Conservation (phyloP, 1,140 invertebrate genomes). For the Limonius californicus region DNA sequence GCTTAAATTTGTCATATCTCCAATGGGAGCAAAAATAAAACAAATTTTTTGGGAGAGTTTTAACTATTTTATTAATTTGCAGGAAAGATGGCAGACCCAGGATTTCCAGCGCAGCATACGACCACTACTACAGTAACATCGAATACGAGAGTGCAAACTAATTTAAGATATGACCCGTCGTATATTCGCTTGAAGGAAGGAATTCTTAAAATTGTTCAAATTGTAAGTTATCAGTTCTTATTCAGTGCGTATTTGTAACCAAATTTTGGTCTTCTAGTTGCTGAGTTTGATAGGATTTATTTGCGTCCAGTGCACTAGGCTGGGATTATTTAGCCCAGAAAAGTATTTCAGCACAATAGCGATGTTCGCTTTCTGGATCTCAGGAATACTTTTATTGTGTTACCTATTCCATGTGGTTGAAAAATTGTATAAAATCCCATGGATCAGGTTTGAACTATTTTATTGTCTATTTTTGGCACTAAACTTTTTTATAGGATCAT, state of each 20-base stretch:
- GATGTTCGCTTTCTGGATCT: constrained; percentile 83
- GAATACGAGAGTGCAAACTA: constrained; percentile 63
- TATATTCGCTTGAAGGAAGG: constrained; percentile 71
- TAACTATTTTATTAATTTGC: too few relatives aligned
- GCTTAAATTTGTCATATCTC: too few relatives aligned
- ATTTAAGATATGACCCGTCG: constrained; percentile 66
- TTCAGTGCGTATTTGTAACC: constrained; percentile 7
- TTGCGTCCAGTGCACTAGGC: constrained; percentile 62
- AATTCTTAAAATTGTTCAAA: constrained; percentile 71
- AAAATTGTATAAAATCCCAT: constrained; percentile 80
- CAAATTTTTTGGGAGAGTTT: too few relatives aligned
- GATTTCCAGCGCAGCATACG: constrained; percentile 64
- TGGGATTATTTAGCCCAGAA: constrained; percentile 50
- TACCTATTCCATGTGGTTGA: constrained; percentile 85
- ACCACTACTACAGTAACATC: constrained; percentile 65
- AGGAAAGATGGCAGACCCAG: constrained; percentile 61
- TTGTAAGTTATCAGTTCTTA: constrained; percentile 61
- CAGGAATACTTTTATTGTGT: constrained; percentile 71
- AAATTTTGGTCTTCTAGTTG: constrained; percentile 57
- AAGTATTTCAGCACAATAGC: constrained; percentile 78
- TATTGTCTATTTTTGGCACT: constrained; percentile 69
- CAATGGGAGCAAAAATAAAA: too few relatives aligned
- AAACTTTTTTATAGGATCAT: constrained; percentile 67
- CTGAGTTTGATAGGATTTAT: constrained; percentile 79
- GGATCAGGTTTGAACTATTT: constrained; percentile 79